phyloP scores from a whole-genome alignment of 2,113 vertebrate species.

The Cyanoderma ruficeps region DNA sequence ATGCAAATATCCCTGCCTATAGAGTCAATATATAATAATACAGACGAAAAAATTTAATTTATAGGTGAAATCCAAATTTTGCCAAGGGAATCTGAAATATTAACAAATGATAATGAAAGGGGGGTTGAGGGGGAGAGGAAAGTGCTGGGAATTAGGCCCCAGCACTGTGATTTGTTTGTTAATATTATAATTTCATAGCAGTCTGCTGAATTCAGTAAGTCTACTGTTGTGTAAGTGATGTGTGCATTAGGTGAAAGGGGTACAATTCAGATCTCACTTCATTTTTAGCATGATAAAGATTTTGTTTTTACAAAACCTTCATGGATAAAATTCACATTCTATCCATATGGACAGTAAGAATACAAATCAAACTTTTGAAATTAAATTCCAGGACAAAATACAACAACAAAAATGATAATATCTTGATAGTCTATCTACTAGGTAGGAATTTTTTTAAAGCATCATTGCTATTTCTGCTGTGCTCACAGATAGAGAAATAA shows the following conservation, averaged over 20 bases:
- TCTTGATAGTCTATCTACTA: neutral
- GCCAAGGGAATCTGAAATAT: neutral
- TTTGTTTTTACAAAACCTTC: neutral
- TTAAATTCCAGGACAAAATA: neutral
- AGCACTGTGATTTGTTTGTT: neutral
- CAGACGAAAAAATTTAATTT: neutral
- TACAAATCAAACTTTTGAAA: neutral
- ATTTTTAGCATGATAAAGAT: neutral
- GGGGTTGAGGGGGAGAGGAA: rapidly evolving
- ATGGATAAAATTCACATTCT: neutral
- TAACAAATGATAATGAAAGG: neutral
- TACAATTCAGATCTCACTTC: neutral
- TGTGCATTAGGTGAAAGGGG: neutral
- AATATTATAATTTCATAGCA: neutral
- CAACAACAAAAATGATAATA: neutral
- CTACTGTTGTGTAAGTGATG: neutral
- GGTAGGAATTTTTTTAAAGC: neutral
- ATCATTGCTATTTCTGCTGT: neutral
- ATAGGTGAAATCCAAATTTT: neutral
- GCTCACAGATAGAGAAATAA: neutral
- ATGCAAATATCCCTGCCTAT: neutral
- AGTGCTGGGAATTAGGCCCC: neutral
- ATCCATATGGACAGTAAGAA: neutral
- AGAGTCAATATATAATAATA: neutral
- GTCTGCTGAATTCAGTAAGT: neutral